Evolutionary conservation across 2,888 invertebrate genomes (phyloP), one percentile per base, ranked within the genome.

Genomic region (Timandra comae): DNA sequence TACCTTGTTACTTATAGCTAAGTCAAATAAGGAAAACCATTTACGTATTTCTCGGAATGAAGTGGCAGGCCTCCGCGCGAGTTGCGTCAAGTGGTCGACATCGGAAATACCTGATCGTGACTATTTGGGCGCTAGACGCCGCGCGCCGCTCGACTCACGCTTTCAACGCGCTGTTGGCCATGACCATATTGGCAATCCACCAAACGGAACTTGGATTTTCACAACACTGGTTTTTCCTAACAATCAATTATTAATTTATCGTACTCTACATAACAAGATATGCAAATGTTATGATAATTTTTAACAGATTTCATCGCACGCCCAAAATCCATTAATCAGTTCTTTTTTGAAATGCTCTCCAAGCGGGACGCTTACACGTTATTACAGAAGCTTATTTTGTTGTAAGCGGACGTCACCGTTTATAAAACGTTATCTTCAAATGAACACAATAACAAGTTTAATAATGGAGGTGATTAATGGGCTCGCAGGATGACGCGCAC

Each of bases 391-490:
- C 80, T 84, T 82, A 82, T 76, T 73, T 72, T 78, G 79, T 81
- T 64, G 57, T 65, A 55, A 71, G 63, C 79, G 75, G 80, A 85
- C 80, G 79, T 76, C 77, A 82, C 81, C 82, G 84, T 84, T 84
- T 84, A 85, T 81, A 81, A 80, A 72, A 61, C 72, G 82, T 77
- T 84, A 82, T 84, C 84, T 85, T 78, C 74, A 71, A 80, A 81
- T 78, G 80, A 80, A 71, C 80, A 84, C 80, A 85, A 84, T 84
- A 82, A 84, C 77, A 76, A 74, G 74, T 81, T 81, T 80, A 76
- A 84, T 85, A 85, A 85, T 80, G 73, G 79, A 65, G 52, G 72
- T 84, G 85, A 85, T 84, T 84, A 82, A 85, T 85, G 85, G 76
- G 75, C 70, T 56, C 30, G 61, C 84, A 81, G 82, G 76, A 84